Base-by-base conservation (phyloP, 1,140 invertebrate species). In the Cardiocondyla obscurior region DNA sequence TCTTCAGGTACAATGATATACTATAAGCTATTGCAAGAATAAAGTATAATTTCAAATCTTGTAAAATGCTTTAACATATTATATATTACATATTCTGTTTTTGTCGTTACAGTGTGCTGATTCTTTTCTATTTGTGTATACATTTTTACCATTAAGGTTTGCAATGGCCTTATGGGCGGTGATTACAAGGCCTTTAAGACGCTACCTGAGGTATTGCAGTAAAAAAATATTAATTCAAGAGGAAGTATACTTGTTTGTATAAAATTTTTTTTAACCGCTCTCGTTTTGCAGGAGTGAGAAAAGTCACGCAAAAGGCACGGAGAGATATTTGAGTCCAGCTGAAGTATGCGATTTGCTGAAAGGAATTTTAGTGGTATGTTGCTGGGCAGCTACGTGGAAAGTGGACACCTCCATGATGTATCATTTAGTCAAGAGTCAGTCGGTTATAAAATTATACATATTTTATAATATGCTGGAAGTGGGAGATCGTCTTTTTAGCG, bases 381-480 rank as follows among this genome's bases (percentile, higher is more conserved):
- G 98, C 89, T 97, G 97, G 92, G 95, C 97, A 72, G 94, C 98
- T 42, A 97, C 99, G 94, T 97, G 97, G 84, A 97, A 98, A 89
- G 96, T 99, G 72, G 99, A 99, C 92, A 99, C 98, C 12, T 99
- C 99, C 84, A 98, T 99, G 95, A 97, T 99, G 95, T 99, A 99
- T 94, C 99, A 99, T 94, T 95, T 99, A 85, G 99, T 99, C 33
- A 98, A 99, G 93, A 99, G 98, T 90, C 99, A 99, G 92, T 99
- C 98, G 70, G 98, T 99, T 62, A 99, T 99, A 91, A 99, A 99
- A 93, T 94, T 99, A 60, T 99, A 99, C 92, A 99, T 99, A 92
- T 99, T 99, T 94, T 99, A 99, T 93, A 99, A 99, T 94, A 99
- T 99, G 98, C 94, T 99, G 64, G 99, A 99, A 95, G 99, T 99